Evolutionary conservation across 2,888 invertebrate genomes (phyloP).

Genomic region (Drosophila leonis): DNA sequence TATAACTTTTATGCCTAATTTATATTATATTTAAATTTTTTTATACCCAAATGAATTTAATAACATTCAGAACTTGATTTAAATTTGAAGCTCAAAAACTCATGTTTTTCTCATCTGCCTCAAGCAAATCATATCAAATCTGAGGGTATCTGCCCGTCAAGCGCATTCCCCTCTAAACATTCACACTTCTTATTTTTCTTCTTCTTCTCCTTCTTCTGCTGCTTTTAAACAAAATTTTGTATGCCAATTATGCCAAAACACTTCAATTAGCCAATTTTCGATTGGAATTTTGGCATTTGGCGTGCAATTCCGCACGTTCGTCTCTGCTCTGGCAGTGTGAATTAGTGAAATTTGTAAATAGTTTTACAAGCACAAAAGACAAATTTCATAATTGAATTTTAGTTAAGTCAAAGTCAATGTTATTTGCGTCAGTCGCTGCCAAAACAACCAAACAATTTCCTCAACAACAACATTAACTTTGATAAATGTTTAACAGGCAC

Average conservation of each 20-base stretch:
- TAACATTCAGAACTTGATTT: background rate
- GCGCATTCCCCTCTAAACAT: background rate
- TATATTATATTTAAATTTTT: background rate
- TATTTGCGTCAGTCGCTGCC: conserved; percentile 54
- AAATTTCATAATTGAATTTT: conserved; percentile 53
- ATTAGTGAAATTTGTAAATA: conserved; percentile 43
- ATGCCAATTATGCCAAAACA: conserved; percentile 72
- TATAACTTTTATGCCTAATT: background rate
- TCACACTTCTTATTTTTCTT: conserved; percentile 5
- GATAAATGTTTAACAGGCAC: conserved; percentile 51
- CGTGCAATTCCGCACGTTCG: conserved; percentile 65
- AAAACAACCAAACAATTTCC: conserved; percentile 34
- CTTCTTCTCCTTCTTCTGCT: background rate
- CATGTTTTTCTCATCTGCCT: too few species aligned
- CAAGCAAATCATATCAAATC: background rate
- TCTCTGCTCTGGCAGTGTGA: conserved; percentile 35
- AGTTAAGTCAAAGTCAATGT: conserved; percentile 57
- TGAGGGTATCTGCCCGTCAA: background rate
- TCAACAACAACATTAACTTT: conserved; percentile 14
- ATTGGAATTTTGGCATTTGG: conserved; percentile 43
- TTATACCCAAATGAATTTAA: background rate
- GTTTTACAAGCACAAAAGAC: conserved; percentile 32
- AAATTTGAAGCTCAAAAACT: background rate
- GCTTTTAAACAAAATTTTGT: conserved; percentile 41
- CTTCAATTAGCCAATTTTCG: conserved; percentile 60